Base-by-base conservation (phyloP, 2,113 vertebrate genomes). In the Phocoena sinus region DNA sequence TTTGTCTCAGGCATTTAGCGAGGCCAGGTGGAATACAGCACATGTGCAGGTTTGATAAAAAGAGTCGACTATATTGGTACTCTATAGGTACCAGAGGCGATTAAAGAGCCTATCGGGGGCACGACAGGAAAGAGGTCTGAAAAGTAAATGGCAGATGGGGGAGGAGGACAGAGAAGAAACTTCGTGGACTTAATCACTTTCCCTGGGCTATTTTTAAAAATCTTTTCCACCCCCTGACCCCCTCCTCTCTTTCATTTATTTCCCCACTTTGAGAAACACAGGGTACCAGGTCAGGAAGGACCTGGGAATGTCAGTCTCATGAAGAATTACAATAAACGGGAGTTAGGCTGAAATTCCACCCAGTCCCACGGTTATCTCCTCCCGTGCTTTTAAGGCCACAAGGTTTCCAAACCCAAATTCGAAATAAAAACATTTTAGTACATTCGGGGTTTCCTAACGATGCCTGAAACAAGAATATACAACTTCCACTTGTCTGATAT, bases 41-140 rank as follows among this genome's bases (percentile, higher is more conserved):
- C n/a, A 31, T 0, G 3, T 1, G 1, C 14, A 18, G 21, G 25
- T 58, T 8, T 31, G 8, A 38, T 5, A 41, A 38, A n/a, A 38
- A 60, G 63, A 53, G 50, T 26, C 74, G 26, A 2, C 12, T 9
- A 1, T 23, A 1, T 18, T 0, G 0, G 31, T 9, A 8, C 0
- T 3, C 20, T 9, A 11, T 1, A 13, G 56, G 81, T 2, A 4
- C 28, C 0, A 0, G 36, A 0, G 1, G 28, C 1, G 3, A 8
- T 1, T 1, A 10, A 44, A 41, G 50, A 13, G 17, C 50, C 21
- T 6, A 5, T 9, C 0, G 0, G 41, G 53, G 38, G 26, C 0
- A 6, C 0, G 11, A 44, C 10, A 2, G 1, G 0, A 11, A 20
- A 6, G 58, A 4, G 31, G 6, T 28, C 76, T 8, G 0, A 6